These are phyloP conservation scores for Heliconius aoede DNA, from an alignment of 2,888 invertebrate genomes.

Conservation along the genomic window DNA sequence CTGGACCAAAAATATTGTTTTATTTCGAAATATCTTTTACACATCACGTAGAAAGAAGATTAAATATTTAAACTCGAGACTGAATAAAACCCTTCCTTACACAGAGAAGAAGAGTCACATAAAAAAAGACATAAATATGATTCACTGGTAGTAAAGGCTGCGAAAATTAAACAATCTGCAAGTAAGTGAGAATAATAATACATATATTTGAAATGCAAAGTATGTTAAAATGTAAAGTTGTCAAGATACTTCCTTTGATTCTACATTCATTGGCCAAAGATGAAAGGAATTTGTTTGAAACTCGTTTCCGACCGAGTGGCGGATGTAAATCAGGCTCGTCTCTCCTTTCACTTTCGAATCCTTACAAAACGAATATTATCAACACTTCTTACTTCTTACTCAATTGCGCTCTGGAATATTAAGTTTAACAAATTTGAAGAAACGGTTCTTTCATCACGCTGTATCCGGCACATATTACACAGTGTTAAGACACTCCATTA, in stretches of 20 bases:
- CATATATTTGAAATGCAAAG: conserved; percentile 24
- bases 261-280: conserved; percentile 52
- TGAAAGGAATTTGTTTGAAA: conserved; percentile 55
- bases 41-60: too few relatives aligned
- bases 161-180: background rate
- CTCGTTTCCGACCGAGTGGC: conserved; percentile 52
- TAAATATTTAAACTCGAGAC: too few relatives aligned
- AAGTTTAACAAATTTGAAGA: conserved; percentile 29
- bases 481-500: too few relatives aligned
- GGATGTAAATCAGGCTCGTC: conserved; percentile 57
- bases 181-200: conserved; percentile 34
- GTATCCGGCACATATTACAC: too few relatives aligned
- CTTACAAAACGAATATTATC: conserved; percentile 50
- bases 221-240: conserved; percentile 47
- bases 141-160: conserved; percentile 1
- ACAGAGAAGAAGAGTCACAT: too few relatives aligned
- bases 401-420: conserved; percentile 46
- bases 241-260: conserved; percentile 53
- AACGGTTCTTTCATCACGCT: too few relatives aligned
- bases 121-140: too few relatives aligned
- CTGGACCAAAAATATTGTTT: background rate
- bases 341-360: conserved; percentile 66
- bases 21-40: too few relatives aligned
- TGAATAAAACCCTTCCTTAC: too few relatives aligned
- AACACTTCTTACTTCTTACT: conserved; percentile 50